Conservation (phyloP, 1,140 invertebrate species). For the Caenorhabditis tropicalis region DNA sequence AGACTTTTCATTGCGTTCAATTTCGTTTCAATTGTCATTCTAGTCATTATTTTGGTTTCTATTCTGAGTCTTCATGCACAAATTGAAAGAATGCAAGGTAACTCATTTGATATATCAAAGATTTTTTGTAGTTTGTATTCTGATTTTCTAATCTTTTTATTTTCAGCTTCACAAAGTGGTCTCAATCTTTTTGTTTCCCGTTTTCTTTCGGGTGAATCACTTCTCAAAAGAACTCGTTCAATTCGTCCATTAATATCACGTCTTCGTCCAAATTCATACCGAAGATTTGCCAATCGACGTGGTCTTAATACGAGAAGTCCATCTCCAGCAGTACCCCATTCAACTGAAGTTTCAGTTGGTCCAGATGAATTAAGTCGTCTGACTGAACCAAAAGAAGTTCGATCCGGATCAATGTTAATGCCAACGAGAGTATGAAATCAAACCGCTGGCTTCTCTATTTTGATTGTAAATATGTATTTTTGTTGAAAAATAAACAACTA, state of each 20-base stretch:
- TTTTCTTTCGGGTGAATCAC: slow-evolving; percentile 42
- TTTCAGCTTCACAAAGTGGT: slow-evolving; percentile 47
- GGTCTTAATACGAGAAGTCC: slow-evolving; percentile 3
- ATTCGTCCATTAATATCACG: slow-evolving; percentile 47
- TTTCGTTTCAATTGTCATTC: slow-evolving; percentile 39
- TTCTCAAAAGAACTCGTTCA: slow-evolving; percentile 42
- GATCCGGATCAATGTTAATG: slow-evolving; percentile 3
- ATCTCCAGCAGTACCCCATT: slow-evolving; percentile 13
- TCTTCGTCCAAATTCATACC: slow-evolving; percentile 43
- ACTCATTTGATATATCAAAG: neutral
- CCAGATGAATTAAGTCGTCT: slow-evolving; percentile 1
- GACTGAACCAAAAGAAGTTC: neutral
- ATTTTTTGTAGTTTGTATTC: neutral
- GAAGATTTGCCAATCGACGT: slow-evolving; percentile 35
- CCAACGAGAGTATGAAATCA: neutral
- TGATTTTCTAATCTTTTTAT: neutral
- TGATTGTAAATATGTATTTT: slow-evolving; percentile 20
- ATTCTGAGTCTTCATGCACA: slow-evolving; percentile 49
- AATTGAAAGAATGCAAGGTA: slow-evolving; percentile 46
- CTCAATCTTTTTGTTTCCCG: slow-evolving; percentile 44
- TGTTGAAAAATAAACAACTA: neutral
- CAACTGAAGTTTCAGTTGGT: slow-evolving; percentile 10
- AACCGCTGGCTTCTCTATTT: neutral
- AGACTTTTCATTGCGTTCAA: slow-evolving; percentile 44
- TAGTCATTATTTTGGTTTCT: slow-evolving; percentile 35